Conservation (phyloP, 2,888 invertebrate species). For the Abscondita cerata region DNA sequence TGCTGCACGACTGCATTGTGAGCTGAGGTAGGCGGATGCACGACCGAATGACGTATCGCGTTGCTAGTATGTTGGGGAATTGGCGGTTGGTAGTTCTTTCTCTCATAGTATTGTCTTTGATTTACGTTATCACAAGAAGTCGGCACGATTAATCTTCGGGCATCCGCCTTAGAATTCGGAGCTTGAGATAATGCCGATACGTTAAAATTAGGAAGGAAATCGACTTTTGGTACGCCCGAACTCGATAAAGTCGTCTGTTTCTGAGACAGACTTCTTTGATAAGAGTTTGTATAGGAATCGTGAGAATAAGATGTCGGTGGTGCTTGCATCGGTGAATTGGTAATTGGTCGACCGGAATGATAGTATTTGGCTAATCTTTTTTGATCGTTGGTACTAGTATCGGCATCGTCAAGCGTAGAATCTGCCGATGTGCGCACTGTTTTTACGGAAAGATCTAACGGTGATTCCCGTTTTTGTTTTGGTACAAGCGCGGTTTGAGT, state of each 20-base stretch:
- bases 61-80: background rate
- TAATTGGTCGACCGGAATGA: conserved; percentile 46
- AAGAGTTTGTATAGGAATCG: conserved; percentile 46
- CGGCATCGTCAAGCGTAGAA: conserved; percentile 78
- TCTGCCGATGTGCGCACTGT: conserved; percentile 89
- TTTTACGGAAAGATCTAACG: conserved; percentile 87
- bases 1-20: conserved; percentile 33
- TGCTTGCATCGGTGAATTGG: conserved; percentile 38
- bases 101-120: conserved; percentile 27
- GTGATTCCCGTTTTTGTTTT: conserved; percentile 73
- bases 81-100: conserved; percentile 22
- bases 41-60: conserved; percentile 35
- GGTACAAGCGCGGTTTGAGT: conserved; percentile 48
- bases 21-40: conserved; percentile 42
- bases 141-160: conserved; percentile 21
- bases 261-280: conserved; percentile 47
- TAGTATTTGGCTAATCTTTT: conserved; percentile 47
- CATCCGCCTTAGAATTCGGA: conserved; percentile 25
- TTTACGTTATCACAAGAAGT: conserved; percentile 20
- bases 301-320: conserved; percentile 47
- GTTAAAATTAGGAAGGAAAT: conserved; percentile 79
- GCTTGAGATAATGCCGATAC: conserved; percentile 52
- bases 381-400: conserved; percentile 56
- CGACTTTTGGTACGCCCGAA: conserved; percentile 74
- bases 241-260: conserved; percentile 49